Percentiles rank a stretch among this genome's conserved stretches.
Conservation (phyloP, 2,797 vertebrate genomes). For the Mormyrus proboscirostris region DNA sequence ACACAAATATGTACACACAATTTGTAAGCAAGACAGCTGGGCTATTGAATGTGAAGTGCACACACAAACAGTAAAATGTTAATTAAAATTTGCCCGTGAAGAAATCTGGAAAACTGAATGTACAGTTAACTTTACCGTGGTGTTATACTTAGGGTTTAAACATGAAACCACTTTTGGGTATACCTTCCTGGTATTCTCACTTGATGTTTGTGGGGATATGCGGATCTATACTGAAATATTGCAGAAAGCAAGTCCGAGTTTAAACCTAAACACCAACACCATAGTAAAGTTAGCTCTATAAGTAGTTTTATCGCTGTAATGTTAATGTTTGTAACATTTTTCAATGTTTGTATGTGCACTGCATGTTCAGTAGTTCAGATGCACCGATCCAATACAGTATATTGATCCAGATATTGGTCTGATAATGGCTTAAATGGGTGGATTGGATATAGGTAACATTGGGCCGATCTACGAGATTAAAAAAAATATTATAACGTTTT, state of each 20-base stretch:
- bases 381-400: too few species aligned
- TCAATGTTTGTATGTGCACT: background rate
- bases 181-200: background rate
- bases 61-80: background rate
- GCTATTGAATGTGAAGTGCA: background rate
- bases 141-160: background rate
- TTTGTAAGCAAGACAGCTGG: background rate
- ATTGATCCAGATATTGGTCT: too few species aligned
- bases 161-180: background rate
- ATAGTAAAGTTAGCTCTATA: background rate
- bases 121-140: background rate
- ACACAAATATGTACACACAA: background rate
- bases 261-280: background rate
- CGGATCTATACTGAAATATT: background rate
- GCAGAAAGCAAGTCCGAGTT: background rate
- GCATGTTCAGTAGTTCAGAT: background rate
- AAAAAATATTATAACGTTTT: background rate
- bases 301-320: background rate
- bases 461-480: background rate
- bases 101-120: background rate
- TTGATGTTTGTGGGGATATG: background rate
- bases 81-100: background rate
- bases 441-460: background rate
- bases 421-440: too few species aligned
- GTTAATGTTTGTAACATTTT: background rate